Evolutionary conservation across 2,113 vertebrate species (phyloP).

Genomic region (Osmerus mordax): DNA sequence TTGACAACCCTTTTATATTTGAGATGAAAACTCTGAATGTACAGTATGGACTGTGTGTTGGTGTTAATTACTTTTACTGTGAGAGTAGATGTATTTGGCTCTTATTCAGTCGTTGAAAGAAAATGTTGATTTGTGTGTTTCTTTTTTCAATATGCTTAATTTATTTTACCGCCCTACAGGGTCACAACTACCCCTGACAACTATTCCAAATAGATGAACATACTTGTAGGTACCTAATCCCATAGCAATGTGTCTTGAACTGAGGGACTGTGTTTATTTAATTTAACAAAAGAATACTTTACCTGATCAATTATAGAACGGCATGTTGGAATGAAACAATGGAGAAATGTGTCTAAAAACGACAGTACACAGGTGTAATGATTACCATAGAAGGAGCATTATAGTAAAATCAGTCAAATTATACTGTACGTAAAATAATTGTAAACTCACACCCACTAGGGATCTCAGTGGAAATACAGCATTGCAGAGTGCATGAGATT

Average conservation of each 20-base stretch:
- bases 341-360: slow-evolving; percentile 15
- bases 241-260: slow-evolving; percentile 3
- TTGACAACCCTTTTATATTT: slow-evolving; percentile 69
- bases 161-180: slow-evolving; percentile 36
- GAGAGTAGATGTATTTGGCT: slow-evolving; percentile 71
- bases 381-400: not conserved
- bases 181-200: slow-evolving; percentile 27
- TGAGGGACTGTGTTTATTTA: slow-evolving; percentile 36
- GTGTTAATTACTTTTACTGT: slow-evolving; percentile 61
- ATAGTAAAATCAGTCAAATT: not conserved
- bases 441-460: slow-evolving; percentile 24
- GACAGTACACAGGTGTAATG: not conserved
- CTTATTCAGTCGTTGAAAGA: slow-evolving; percentile 68
- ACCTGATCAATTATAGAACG: slow-evolving; percentile 51
- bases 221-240: slow-evolving; percentile 28
- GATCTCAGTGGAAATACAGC: slow-evolving; percentile 42
- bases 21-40: slow-evolving; percentile 74
- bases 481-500: slow-evolving; percentile 68
- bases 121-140: slow-evolving; percentile 40
- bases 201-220: slow-evolving; percentile 36
- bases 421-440: not conserved
- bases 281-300: slow-evolving; percentile 26
- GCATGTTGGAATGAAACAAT: slow-evolving; percentile 56
- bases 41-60: slow-evolving; percentile 68
- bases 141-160: slow-evolving; percentile 36